Evolutionary conservation across 64 coral and sea anemone genomes (phyloP).

Genomic region (Montipora sp.): DNA sequence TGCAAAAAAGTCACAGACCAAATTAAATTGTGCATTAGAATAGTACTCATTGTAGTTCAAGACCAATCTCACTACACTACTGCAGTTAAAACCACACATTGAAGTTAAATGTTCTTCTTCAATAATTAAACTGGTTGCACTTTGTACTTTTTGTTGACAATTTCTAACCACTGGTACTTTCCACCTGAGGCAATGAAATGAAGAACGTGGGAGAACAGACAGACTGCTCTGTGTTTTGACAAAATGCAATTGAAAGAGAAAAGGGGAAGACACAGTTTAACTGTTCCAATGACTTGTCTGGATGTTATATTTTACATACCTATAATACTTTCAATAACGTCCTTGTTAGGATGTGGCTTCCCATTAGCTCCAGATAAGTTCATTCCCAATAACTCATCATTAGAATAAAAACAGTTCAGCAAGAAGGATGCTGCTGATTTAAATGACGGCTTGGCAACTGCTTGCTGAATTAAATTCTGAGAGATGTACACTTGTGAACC

Average conservation of each 20-base stretch:
- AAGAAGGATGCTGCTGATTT: slow-evolving; percentile 50
- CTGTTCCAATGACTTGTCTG: background rate
- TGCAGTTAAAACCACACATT: too few relatives aligned
- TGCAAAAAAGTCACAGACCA: slow-evolving; percentile 2
- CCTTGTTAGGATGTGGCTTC: slow-evolving; percentile 51
- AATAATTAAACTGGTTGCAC: too few relatives aligned
- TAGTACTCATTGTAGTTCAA: background rate
- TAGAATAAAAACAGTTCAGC: slow-evolving; percentile 61
- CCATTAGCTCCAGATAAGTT: slow-evolving; percentile 47
- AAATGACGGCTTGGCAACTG: slow-evolving; percentile 8
- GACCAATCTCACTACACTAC: too few relatives aligned
- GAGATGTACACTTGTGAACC: slow-evolving; percentile 23
- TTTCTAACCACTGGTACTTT: too few relatives aligned
- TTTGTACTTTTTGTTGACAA: too few relatives aligned
- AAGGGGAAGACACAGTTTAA: background rate
- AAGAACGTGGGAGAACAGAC: too few relatives aligned
- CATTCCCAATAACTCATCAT: slow-evolving; percentile 42
- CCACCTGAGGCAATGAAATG: too few relatives aligned
- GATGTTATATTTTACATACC: background rate
- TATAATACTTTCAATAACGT: slow-evolving; percentile 63
- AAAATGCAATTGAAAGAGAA: background rate
- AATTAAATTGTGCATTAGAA: background rate
- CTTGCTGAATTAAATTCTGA: slow-evolving; percentile 29
- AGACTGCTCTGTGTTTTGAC: background rate
- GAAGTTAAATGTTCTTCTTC: too few relatives aligned